Base-by-base conservation (phyloP, 2,888 invertebrate genomes). In the Tetheella fluctuosa region DNA sequence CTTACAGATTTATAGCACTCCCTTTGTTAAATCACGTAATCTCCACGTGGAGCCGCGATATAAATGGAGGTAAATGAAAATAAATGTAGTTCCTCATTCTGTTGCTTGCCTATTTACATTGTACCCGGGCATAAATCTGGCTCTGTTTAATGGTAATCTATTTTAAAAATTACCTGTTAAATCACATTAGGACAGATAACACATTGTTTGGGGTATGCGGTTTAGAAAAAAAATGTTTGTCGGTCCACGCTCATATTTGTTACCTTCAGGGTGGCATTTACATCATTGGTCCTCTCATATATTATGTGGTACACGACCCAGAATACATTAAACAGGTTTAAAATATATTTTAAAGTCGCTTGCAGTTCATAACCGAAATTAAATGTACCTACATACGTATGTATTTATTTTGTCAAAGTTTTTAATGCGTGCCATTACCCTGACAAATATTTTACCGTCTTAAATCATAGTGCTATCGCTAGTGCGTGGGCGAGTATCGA, bases 11-110 rank as follows among this genome's bases (percentile, higher is more conserved):
- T 93, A 93, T 93, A 81, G 84, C 88, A 79, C 86, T 85, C 86
- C 90, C 89, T 93, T 93, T 93, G 92, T 93, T 91, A 89, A 91
- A 93, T 90, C 91, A 91, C 89, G 92, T 92, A 93, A 93, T 93
- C 93, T 93, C 91, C 89, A 91, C 91, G 91, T 92, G 92, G 83
- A 91, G 89, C 86, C 89, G 85, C 83, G 86, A 88, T 90, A 90
- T 91, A 91, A 91, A 91, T 89, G 91, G 90, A 88, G 88, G 89
- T 86, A 92, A 93, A 93, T 93, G 91, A 92, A 91, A 90, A 92
- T 91, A 86, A 93, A 93, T 90, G 91, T 90, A 91, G 91, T 93
- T 91, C 92, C 91, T 92, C 91, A 91, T 91, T 88, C 89, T 88
- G 84, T 86, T 87, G 84, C 81, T 88, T 89, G 84, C 87, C 89